Evolutionary conservation across 2,797 vertebrate genomes (phyloP).

Genomic region (Pteronotus mesoamericanus): DNA sequence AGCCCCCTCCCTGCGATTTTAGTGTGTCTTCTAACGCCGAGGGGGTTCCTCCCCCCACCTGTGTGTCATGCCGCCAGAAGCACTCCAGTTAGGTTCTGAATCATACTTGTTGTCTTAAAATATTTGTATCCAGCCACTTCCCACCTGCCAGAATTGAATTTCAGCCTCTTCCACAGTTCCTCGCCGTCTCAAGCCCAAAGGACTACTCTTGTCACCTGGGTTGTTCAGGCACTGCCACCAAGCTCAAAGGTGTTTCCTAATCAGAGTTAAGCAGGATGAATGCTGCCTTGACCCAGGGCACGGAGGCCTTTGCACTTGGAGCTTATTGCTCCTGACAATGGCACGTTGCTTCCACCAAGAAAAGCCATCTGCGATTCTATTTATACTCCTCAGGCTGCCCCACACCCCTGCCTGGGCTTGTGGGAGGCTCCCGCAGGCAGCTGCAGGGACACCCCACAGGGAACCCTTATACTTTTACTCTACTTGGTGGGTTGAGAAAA

Average conservation of each 20-base stretch:
- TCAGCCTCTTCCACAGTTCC: neutral
- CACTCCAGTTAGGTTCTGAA: slow-evolving; percentile 61
- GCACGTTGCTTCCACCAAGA: neutral
- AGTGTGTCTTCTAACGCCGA: neutral
- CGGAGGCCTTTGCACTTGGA: neutral
- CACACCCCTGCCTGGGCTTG: neutral
- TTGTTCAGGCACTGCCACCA: neutral
- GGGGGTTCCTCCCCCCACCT: slow-evolving; percentile 11
- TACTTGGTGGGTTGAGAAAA: neutral
- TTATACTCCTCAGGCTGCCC: neutral
- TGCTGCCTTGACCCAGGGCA: neutral
- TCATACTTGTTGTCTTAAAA: slow-evolving; percentile 71
- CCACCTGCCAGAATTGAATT: slow-evolving; percentile 54
- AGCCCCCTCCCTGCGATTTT: neutral
- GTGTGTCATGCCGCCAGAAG: neutral
- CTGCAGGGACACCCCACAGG: neutral
- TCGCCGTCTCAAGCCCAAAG: neutral
- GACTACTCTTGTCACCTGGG: neutral
- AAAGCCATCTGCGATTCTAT: slow-evolving; percentile 19
- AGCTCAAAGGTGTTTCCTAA: neutral
- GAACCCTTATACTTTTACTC: neutral
- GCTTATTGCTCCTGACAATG: slow-evolving; percentile 10
- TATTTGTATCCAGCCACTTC: slow-evolving; percentile 69
- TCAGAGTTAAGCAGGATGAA: neutral
- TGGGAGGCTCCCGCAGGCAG: neutral